Evolutionary conservation across 2,888 invertebrate species (phyloP).

Genomic region (Polydesmus complanatus): DNA sequence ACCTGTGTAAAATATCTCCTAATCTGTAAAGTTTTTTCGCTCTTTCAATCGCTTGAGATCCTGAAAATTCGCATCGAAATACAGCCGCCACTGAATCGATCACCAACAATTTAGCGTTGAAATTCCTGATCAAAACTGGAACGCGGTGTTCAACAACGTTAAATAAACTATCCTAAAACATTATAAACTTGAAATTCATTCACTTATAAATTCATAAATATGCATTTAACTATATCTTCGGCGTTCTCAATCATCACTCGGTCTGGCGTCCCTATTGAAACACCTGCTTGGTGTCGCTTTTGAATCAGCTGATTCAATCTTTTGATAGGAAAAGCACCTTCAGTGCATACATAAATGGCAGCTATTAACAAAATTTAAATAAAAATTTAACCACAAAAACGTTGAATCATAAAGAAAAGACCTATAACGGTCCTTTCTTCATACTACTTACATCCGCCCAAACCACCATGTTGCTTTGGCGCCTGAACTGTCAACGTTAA

Average conservation of each 20-base stretch:
- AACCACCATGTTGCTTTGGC: not conserved
- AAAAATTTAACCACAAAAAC: not conserved
- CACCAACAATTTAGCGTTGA: not conserved
- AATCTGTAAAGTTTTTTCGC: not conserved
- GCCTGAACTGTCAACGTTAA: not conserved
- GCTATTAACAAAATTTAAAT: not conserved
- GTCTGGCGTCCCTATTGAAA: not conserved
- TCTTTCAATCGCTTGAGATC: not conserved
- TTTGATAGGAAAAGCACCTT: constrained; percentile 1
- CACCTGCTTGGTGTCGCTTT: too few species aligned
- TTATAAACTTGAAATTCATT: not conserved
- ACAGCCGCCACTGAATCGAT: not conserved
- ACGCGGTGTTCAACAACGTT: not conserved
- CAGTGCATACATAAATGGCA: not conserved
- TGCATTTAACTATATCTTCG: not conserved
- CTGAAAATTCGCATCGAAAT: not conserved
- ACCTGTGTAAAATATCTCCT: not conserved
- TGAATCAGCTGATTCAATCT: not conserved
- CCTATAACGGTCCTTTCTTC: too few species aligned
- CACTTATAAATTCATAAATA: not conserved
- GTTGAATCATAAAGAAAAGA: not conserved
- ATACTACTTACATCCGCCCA: not conserved
- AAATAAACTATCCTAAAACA: not conserved
- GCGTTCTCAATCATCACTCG: not conserved
- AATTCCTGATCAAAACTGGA: not conserved